Conservation (phyloP, 92 coral and sea anemone genomes). For the Isaurus tuberculatus region DNA sequence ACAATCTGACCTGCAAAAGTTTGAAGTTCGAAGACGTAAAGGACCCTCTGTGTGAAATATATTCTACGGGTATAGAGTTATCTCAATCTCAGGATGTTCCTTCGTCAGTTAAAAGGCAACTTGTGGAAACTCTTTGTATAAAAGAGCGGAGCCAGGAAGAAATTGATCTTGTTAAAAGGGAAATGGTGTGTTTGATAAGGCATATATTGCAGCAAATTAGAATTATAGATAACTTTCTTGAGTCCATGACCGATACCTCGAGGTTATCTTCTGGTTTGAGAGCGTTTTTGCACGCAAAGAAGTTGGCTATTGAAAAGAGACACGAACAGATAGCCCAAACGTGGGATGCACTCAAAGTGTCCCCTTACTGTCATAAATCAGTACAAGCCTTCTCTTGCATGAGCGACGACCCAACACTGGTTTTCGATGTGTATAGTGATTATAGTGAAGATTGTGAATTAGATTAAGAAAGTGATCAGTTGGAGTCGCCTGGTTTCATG, state of each 20-base stretch:
- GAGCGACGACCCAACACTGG: slow-evolving; percentile 11
- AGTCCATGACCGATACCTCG: slow-evolving; percentile 11
- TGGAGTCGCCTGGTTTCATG: not conserved
- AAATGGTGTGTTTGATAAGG: slow-evolving; percentile 45
- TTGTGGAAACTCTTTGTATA: slow-evolving; percentile 50
- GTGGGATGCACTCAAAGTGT: slow-evolving; percentile 15
- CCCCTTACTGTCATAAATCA: slow-evolving; percentile 9
- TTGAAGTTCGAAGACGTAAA: slow-evolving; percentile 54
- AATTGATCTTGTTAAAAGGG: slow-evolving; percentile 48
- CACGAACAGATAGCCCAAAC: not conserved
- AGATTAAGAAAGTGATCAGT: not conserved
- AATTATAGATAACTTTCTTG: slow-evolving; percentile 17
- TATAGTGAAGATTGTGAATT: not conserved
- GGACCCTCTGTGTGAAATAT: slow-evolving; percentile 49
- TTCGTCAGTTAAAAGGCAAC: slow-evolving; percentile 47
- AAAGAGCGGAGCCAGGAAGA: slow-evolving; percentile 66
- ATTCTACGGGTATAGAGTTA: slow-evolving; percentile 1
- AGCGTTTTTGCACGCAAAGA: slow-evolving; percentile 10
- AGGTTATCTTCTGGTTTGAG: slow-evolving; percentile 12
- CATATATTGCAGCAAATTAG: not conserved
- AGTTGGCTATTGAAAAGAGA: slow-evolving; percentile 5
- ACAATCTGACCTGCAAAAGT: slow-evolving; percentile 5
- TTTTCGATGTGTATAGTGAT: not conserved
- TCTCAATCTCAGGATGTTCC: slow-evolving; percentile 44
- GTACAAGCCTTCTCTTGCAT: slow-evolving; percentile 9